Base-by-base conservation (phyloP, 64 coral and sea anemone species). In the Trachythela sp. region DNA sequence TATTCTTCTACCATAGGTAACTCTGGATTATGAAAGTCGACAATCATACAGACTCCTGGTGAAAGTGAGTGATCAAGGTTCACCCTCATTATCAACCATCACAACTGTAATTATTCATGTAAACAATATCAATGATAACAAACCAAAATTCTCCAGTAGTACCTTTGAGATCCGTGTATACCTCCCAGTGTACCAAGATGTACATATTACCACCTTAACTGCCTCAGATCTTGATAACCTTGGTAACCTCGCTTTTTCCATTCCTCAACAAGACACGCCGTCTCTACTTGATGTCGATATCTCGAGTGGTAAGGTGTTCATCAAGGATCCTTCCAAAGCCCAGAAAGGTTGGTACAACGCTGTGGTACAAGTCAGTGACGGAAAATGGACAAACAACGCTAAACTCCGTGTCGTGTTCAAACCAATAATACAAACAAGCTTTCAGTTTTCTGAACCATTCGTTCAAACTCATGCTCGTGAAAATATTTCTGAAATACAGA, bases 331-430 rank as follows among this genome's bases (percentile, higher is more conserved):
- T 80, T 34, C 26, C 20, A 30, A 34, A 10, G 75, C 75, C 27
- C 30, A 39, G 37, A 39, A 80, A 80, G 75, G 75, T 18, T 80
- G 31, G 75, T 80, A 80, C 37, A 80, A 35, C 33, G 75, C 75
- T 18, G 75, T 80, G 2, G 75, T 80, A 39, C 33, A 36, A 80
- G 75, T 39, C 13, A 39, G 37, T 30, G 75, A 80, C 75, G 75
- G 75, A 13, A 13, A 35, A 36, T 39, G 8, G 75, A 80, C 0
- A 35, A 38, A 30, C 34, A 9, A 39, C 30, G 75, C 75, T 37
- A 35, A 80, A 39, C 75, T 80, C 13, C 75, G 75, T 37, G 75
- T 80, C 30, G 33, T 80, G 33, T 80, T 80, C 30, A 80, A 80
- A 80, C 37, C 75, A 30, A 80, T 80, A 9, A 35, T 18, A 80